phyloP scores from a whole-genome alignment of 2,888 invertebrate species.

The Bombylius major region DNA sequence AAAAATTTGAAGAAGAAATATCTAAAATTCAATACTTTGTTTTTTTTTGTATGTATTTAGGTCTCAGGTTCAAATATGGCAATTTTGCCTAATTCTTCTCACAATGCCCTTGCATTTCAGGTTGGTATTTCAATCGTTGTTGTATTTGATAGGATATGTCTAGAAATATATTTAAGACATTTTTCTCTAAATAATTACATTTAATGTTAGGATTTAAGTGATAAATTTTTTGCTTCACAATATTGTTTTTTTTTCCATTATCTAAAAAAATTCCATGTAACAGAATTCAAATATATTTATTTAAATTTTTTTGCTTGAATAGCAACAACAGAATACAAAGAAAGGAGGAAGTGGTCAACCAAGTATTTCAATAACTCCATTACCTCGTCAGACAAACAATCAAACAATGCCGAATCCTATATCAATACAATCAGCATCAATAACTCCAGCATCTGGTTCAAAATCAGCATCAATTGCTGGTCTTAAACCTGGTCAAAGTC shows the following conservation, averaged over 20 bases:
- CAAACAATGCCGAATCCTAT: constrained; percentile 25
- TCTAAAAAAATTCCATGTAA: too few species aligned
- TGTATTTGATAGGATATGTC: too few species aligned
- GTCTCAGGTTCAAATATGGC: constrained; percentile 21
- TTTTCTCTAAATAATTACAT: too few species aligned
- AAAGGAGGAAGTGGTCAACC: constrained; percentile 44
- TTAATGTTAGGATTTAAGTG: too few species aligned
- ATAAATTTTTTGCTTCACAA: too few species aligned
- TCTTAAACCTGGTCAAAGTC: constrained; percentile 39
- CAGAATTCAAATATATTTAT: too few species aligned
- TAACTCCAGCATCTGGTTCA: constrained; percentile 55
- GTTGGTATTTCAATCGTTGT: constrained; percentile 13
- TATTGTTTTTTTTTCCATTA: too few species aligned
- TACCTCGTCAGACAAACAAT: constrained; percentile 51
- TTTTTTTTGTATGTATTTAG: constrained; percentile 17
- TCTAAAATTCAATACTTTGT: too few species aligned
- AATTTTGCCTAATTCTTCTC: constrained; percentile 19
- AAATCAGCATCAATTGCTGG: constrained; percentile 30
- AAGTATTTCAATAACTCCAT: constrained; percentile 80
- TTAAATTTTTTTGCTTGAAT: background rate
- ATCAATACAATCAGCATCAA: constrained; percentile 63
- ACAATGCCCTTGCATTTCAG: constrained; percentile 20
- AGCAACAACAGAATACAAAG: constrained; percentile 4
- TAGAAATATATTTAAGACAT: too few species aligned
- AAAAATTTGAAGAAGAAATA: too few species aligned